Conservation (phyloP, 2,113 vertebrate species). For the Percina caprodes region DNA sequence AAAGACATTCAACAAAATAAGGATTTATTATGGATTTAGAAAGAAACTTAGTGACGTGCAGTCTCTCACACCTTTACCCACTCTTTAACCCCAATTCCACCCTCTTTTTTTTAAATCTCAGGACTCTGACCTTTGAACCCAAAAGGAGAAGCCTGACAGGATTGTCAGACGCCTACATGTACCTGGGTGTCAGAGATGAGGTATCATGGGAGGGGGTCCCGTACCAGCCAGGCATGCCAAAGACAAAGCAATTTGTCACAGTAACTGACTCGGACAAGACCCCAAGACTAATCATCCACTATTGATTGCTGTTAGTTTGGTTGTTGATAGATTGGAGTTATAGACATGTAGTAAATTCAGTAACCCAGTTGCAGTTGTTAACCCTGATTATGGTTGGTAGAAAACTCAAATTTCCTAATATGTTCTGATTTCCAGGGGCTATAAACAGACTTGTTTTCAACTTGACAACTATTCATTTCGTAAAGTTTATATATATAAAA, state of each 20-base stretch:
- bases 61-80: not conserved
- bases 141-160: constrained; percentile 25
- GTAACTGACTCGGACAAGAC: constrained; percentile 57
- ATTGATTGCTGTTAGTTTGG: constrained; percentile 36
- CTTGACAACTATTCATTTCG: too few relatives aligned
- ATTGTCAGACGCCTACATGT: constrained; percentile 20
- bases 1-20: not conserved
- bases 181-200: constrained; percentile 44
- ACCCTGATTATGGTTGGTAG: not conserved
- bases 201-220: constrained; percentile 33
- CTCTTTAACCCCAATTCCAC: not conserved
- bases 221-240: constrained; percentile 13
- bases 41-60: not conserved
- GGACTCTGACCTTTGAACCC: constrained; percentile 38
- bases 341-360: not conserved
- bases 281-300: constrained; percentile 46
- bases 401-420: too few relatives aligned
- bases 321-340: constrained; percentile 20
- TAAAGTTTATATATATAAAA: too few relatives aligned
- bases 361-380: not conserved
- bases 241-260: constrained; percentile 71
- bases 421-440: too few relatives aligned
- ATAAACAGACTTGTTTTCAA: too few relatives aligned
- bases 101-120: constrained; percentile 36
- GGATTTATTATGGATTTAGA: not conserved